These are phyloP conservation scores for Leguminivora glycinivorella DNA, from an alignment of 1,140 invertebrate genomes.

Conservation along the genomic window DNA sequence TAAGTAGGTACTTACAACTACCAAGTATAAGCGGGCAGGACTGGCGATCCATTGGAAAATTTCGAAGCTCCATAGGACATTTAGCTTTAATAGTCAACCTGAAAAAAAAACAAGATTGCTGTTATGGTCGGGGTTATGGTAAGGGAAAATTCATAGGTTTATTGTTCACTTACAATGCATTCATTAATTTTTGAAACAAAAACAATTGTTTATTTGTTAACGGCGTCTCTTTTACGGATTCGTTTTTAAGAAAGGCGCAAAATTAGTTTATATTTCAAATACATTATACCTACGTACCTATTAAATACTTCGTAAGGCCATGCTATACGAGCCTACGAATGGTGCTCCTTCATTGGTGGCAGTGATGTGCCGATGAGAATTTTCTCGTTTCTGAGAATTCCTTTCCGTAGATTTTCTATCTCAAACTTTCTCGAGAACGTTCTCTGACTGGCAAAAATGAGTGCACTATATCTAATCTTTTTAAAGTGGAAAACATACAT, in stretches of 20 bases:
- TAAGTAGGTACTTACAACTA: constrained; percentile 89
- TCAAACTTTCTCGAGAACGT: too few relatives aligned
- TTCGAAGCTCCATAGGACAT: constrained; percentile 97
- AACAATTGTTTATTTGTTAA: background rate
- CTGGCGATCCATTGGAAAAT: constrained; percentile 98
- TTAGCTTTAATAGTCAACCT: constrained; percentile 98
- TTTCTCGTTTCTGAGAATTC: too few relatives aligned
- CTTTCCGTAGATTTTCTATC: too few relatives aligned
- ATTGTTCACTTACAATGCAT: background rate
- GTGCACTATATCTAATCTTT: too few relatives aligned
- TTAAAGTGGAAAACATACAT: too few relatives aligned
- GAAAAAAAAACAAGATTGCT: constrained; percentile 53
- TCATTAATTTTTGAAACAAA: background rate
- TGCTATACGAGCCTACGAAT: too few relatives aligned
- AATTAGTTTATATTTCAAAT: constrained; percentile 9
- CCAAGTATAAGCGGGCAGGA: constrained; percentile 95
- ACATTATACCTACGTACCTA: too few relatives aligned
- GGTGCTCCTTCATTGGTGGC: too few relatives aligned
- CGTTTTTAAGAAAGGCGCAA: background rate
- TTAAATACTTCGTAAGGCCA: too few relatives aligned
- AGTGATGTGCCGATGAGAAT: too few relatives aligned
- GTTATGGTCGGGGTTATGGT: background rate
- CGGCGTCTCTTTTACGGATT: too few relatives aligned
- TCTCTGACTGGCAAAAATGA: too few relatives aligned
- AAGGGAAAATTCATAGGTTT: background rate